A percentile compares a stretch with the other conserved stretches of the same genome.
Conservation (phyloP, 2,113 vertebrate species). For the Corythaixoides concolor region DNA sequence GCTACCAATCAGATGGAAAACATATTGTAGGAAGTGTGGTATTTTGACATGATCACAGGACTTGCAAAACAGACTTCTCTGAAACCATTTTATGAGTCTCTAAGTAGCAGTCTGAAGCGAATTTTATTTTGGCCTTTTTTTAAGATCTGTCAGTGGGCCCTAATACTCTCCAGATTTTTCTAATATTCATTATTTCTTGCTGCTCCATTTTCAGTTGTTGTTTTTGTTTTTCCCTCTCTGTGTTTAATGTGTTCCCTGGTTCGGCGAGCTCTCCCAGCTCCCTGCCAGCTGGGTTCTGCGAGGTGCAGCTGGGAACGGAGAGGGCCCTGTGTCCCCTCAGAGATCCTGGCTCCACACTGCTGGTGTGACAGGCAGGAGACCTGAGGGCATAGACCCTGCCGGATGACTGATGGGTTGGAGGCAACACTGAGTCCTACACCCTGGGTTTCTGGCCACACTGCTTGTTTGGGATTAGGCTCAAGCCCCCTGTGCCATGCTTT, state of each 20-base stretch:
- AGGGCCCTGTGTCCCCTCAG: accelerated
- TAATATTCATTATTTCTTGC: conserved; percentile 23
- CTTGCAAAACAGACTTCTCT: conserved; percentile 42
- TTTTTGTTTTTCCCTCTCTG: neutral
- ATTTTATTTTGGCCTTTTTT: conserved; percentile 12
- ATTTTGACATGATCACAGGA: neutral
- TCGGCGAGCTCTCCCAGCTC: neutral
- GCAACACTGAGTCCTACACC: neutral
- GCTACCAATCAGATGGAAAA: conserved; percentile 2
- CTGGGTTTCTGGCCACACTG: neutral
- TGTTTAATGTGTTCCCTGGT: neutral
- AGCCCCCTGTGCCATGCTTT: neutral
- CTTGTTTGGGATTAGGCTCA: neutral
- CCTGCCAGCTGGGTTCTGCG: neutral
- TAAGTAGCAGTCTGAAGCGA: conserved; percentile 30
- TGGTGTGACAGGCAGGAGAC: neutral
- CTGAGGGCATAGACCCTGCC: neutral
- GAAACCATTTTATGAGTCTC: conserved; percentile 49
- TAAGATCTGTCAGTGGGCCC: neutral
- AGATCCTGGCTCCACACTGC: neutral
- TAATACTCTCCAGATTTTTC: conserved; percentile 66
- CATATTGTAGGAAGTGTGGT: neutral
- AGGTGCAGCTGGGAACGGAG: neutral
- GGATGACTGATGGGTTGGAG: neutral
- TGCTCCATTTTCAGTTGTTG: neutral